Percentiles rank a stretch among this genome's conserved stretches.
These are phyloP conservation scores for Euglossa dilemma DNA, from an alignment of 1,140 invertebrate genomes.

Conservation along the genomic window DNA sequence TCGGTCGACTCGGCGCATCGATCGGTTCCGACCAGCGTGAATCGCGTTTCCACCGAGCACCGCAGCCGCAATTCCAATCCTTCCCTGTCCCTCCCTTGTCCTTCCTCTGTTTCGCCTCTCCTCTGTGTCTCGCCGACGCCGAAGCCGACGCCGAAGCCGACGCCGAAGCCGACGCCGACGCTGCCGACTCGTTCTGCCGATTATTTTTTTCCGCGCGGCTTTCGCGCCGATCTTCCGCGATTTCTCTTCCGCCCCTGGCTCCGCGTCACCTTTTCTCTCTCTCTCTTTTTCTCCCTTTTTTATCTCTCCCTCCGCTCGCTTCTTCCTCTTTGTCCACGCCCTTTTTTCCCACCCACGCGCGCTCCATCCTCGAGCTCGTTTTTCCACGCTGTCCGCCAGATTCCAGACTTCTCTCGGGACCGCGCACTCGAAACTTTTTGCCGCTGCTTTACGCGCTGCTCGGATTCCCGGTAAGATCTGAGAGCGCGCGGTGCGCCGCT, in stretches of 20 bases:
- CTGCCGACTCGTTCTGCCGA: background rate
- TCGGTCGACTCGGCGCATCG: conserved; percentile 46
- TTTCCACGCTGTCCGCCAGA: background rate
- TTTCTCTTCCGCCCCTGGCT: no score
- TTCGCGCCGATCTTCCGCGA: background rate
- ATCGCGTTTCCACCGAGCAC: conserved; percentile 40
- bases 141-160: no score
- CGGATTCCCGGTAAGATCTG: background rate
- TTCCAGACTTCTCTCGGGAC: background rate
- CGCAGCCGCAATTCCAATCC: conserved; percentile 42
- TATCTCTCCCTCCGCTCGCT: background rate
- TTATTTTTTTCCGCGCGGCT: conserved; percentile 38
- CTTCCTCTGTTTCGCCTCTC: background rate
- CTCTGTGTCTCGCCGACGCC: no score
- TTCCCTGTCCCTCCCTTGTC: conserved; percentile 11
- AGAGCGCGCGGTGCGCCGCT: no score
- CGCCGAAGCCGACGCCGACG: no score
- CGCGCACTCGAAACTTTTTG: conserved; percentile 18
- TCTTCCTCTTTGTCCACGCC: background rate
- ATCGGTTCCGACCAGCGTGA: conserved; percentile 43
- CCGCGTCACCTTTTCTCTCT: no score
- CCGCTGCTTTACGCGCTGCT: background rate
- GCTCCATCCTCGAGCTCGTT: background rate
- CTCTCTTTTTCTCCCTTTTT: background rate
- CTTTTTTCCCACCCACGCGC: background rate